Conservation (phyloP, 1,140 invertebrate genomes). For the Uloborus diversus region DNA sequence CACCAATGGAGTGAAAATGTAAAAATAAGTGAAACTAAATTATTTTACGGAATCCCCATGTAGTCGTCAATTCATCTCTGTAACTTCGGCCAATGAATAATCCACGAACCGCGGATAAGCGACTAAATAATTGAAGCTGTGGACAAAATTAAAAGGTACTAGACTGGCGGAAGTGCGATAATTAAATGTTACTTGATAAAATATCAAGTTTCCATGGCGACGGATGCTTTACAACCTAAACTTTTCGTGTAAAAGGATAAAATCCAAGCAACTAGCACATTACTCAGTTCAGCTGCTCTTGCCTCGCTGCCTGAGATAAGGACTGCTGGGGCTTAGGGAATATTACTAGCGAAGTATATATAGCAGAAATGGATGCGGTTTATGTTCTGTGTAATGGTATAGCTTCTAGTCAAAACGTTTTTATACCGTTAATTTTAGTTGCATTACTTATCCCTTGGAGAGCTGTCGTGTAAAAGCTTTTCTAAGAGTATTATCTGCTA, state of each 20-base stretch:
- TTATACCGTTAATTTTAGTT: no score
- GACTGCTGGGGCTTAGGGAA: not conserved
- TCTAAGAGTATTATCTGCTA: no score
- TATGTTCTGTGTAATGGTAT: no score
- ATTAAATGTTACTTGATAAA: slow-evolving; percentile 54
- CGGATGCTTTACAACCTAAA: slow-evolving; percentile 3
- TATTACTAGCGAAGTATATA: no score
- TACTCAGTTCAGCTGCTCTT: not conserved
- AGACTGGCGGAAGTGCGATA: not conserved
- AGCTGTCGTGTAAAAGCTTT: no score
- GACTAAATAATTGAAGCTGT: slow-evolving; percentile 46
- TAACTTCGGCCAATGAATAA: slow-evolving; percentile 17
- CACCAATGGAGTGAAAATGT: no score
- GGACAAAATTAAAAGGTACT: slow-evolving; percentile 44
- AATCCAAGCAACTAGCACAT: not conserved
- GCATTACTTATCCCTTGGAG: no score
- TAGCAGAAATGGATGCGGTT: not conserved
- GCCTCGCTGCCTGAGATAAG: not conserved
- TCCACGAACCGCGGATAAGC: slow-evolving; percentile 13
- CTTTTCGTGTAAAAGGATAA: slow-evolving; percentile 14
- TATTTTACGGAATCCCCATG: no score
- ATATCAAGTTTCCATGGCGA: slow-evolving; percentile 29
- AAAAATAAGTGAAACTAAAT: no score
- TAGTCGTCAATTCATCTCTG: not conserved
- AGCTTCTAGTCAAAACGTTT: no score